phyloP scores from a whole-genome alignment of 2,797 vertebrate species.

The Sphenodon punctatus region DNA sequence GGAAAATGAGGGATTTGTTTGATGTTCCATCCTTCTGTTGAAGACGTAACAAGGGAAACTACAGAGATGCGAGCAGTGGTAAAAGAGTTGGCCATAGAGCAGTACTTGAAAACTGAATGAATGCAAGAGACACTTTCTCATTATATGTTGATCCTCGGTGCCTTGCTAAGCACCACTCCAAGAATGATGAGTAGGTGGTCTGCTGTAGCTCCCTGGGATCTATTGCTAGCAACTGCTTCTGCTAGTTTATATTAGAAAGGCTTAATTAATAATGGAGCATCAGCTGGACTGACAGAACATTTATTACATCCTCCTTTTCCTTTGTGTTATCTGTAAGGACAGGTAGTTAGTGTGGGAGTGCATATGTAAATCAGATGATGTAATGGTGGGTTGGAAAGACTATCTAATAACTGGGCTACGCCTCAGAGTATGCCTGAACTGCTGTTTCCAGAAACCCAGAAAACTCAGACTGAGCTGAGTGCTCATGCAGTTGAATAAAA shows the following conservation, averaged over 20 bases:
- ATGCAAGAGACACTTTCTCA: not conserved
- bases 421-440: not conserved
- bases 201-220: not conserved
- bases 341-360: not conserved
- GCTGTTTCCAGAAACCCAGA: not conserved
- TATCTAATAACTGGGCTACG: not conserved
- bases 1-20: fast-evolving
- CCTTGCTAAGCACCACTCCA: not conserved
- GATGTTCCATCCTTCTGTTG: not conserved
- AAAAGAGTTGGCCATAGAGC: not conserved
- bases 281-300: not conserved
- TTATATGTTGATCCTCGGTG: not conserved
- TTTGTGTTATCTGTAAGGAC: conserved; percentile 15
- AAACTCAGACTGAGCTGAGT: not conserved
- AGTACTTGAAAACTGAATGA: not conserved
- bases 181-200: not conserved
- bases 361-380: not conserved
- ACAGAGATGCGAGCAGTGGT: not conserved
- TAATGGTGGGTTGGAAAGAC: not conserved
- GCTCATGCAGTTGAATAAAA: fast-evolving
- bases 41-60: not conserved
- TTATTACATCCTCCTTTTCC: not conserved
- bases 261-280: conserved; percentile 18
- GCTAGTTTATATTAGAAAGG: conserved; percentile 17
- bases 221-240: no score